phyloP scores from a whole-genome alignment of 2,113 vertebrate species.

The Dinomys branickii region DNA sequence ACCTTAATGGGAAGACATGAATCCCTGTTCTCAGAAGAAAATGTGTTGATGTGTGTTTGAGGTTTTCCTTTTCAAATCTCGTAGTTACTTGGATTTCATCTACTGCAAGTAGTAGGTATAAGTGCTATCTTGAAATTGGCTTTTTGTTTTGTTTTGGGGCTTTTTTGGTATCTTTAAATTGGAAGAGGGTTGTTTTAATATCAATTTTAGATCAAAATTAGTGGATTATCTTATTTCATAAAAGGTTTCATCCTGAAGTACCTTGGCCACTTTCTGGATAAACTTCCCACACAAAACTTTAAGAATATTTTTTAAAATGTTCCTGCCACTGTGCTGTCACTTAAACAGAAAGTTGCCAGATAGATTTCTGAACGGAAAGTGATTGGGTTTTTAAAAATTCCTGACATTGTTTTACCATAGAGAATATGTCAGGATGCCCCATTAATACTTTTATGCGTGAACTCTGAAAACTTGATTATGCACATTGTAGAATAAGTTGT shows the following conservation, averaged over 20 bases:
- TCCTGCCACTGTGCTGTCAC: constrained; percentile 18
- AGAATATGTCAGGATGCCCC: constrained; percentile 66
- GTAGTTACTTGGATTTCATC: constrained; percentile 55
- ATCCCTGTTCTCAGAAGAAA: constrained; percentile 23
- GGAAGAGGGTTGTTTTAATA: background rate
- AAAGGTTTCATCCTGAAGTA: constrained; percentile 26
- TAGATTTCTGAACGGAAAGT: background rate
- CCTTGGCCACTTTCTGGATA: constrained; percentile 17
- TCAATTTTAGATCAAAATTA: constrained; percentile 49
- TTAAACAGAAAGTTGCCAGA: constrained; percentile 50
- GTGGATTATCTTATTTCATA: constrained; percentile 33
- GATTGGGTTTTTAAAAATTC: background rate
- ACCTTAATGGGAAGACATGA: constrained; percentile 29
- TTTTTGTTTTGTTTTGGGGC: too few species aligned
- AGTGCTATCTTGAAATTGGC: constrained; percentile 54
- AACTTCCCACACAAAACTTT: constrained; percentile 48
- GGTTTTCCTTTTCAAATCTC: constrained; percentile 57
- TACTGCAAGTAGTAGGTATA: constrained; percentile 9
- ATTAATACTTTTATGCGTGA: constrained; percentile 55
- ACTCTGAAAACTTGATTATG: constrained; percentile 38
- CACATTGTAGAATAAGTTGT: constrained; percentile 29
- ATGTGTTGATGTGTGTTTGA: constrained; percentile 6
- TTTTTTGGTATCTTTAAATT: constrained; percentile 41
- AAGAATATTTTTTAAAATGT: constrained; percentile 17
- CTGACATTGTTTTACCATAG: constrained; percentile 51